These are phyloP conservation scores for Capromys pilorides DNA, from an alignment of 2,797 vertebrate species.

Conservation along the genomic window DNA sequence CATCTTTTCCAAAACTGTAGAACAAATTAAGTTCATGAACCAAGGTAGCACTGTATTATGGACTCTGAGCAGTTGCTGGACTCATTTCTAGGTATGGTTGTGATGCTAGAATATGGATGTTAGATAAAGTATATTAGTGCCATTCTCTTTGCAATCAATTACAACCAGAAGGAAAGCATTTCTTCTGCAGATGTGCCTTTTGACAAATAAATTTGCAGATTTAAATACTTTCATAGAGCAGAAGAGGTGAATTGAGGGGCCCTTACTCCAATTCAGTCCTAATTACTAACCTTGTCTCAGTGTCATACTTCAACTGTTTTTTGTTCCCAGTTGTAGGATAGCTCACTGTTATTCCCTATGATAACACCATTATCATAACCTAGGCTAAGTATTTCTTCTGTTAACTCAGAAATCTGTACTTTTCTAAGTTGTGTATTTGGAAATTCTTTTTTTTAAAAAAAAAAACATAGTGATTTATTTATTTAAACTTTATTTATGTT, in stretches of 20 bases:
- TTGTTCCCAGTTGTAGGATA: not conserved
- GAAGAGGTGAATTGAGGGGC: not conserved
- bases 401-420: not conserved
- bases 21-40: not conserved
- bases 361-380: not conserved
- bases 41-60: not conserved
- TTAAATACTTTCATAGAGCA: slow-evolving; percentile 42
- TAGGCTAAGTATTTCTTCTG: not conserved
- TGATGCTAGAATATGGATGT: not conserved
- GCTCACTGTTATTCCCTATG: not conserved
- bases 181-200: not conserved
- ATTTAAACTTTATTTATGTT: too few relatives aligned
- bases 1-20: not conserved
- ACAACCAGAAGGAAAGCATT: not conserved
- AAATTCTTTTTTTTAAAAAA: not conserved
- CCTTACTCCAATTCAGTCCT: not conserved
- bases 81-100: not conserved
- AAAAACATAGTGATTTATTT: too few relatives aligned
- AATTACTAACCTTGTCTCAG: slow-evolving; percentile 12
- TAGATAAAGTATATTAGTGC: not conserved
- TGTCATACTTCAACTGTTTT: slow-evolving; percentile 2
- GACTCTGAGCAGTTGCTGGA: not conserved
- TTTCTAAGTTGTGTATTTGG: not conserved
- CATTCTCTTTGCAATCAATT: not conserved
- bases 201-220: slow-evolving; percentile 31